Conservation (phyloP, 1,140 invertebrate species). For the Catajapyx aquilonaris region DNA sequence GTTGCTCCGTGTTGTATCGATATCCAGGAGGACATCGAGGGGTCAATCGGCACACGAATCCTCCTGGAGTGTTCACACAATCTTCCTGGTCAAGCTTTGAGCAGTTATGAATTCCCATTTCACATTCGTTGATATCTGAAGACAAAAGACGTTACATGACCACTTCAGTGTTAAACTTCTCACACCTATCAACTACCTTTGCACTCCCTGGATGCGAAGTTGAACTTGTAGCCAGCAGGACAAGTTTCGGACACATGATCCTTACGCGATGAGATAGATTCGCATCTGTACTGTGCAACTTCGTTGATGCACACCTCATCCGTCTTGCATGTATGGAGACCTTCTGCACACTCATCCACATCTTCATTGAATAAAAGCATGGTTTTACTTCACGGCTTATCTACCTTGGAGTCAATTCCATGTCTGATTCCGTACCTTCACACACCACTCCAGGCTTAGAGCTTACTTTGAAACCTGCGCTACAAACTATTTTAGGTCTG, state of each 20-base stretch:
- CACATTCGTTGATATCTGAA: conserved; percentile 71
- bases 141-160: not conserved
- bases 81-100: not conserved
- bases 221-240: not conserved
- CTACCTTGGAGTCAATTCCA: too few relatives aligned
- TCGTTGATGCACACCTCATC: conserved; percentile 35
- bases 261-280: too few relatives aligned
- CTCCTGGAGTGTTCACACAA: conserved; percentile 70
- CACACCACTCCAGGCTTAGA: not conserved
- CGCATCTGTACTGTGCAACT: not conserved
- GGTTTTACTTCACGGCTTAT: too few relatives aligned
- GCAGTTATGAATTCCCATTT: conserved; percentile 32
- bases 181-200: too few relatives aligned
- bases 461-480: not conserved
- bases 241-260: too few relatives aligned
- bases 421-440: not conserved
- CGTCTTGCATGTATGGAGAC: conserved; percentile 27
- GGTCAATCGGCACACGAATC: conserved; percentile 41
- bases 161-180: too few relatives aligned
- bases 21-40: conserved; percentile 62
- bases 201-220: too few relatives aligned
- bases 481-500: not conserved
- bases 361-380: conserved; percentile 11
- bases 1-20: conserved; percentile 33
- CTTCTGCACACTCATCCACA: conserved; percentile 21